Percentiles rank a stretch among this genome's conserved stretches.
Evolutionary conservation across 2,797 vertebrate genomes (phyloP).

Genomic region (Anomalospiza imberbis): DNA sequence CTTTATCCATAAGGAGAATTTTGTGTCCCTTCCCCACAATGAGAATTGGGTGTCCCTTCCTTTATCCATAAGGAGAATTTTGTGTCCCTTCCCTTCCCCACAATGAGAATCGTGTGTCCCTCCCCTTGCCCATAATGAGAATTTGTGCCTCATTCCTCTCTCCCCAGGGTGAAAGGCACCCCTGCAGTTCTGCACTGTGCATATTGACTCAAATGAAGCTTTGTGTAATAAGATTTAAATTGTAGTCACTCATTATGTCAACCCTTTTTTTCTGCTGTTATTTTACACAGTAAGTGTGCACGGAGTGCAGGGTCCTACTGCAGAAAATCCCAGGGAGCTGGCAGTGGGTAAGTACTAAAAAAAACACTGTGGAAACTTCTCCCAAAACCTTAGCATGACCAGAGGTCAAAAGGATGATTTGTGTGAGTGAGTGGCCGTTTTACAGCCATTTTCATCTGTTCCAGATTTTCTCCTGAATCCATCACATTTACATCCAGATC

Average conservation of each 20-base stretch:
- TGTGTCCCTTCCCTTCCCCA: neutral
- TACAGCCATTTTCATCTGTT: neutral
- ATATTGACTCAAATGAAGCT: slow-evolving; percentile 26
- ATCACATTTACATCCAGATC: neutral
- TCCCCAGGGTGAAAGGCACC: neutral
- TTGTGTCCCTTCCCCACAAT: neutral
- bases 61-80: neutral
- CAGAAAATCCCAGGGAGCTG: neutral
- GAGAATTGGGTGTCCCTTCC: neutral
- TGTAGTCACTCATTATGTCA: slow-evolving; percentile 44
- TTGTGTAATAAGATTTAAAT: slow-evolving; percentile 54
- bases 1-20: neutral
- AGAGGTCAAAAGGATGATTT: neutral
- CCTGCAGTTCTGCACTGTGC: neutral
- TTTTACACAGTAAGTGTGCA: neutral
- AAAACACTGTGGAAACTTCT: neutral
- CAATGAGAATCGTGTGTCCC: neutral
- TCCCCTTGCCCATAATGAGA: neutral
- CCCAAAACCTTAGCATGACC: neutral
- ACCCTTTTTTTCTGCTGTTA: neutral
- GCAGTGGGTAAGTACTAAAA: neutral
- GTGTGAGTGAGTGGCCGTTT: neutral
- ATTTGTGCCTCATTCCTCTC: slow-evolving; percentile 2
- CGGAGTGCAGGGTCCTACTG: neutral
- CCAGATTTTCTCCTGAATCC: neutral